Conservation (phyloP, 2,113 vertebrate species). For the Scomber japonicus region DNA sequence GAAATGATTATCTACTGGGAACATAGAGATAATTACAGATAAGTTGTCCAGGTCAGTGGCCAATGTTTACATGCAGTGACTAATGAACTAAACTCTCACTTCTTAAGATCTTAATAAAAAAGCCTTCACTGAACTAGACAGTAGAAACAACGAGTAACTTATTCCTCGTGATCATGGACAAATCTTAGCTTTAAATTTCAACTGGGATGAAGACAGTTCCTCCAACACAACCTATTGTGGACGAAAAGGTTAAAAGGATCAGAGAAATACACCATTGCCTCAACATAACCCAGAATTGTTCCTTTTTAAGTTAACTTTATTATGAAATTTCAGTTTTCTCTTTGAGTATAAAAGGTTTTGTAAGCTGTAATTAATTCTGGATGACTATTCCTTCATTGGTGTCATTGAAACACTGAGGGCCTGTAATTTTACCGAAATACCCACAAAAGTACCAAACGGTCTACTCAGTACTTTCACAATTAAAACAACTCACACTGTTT, state of each 20-base stretch:
- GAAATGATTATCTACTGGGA: too few species aligned
- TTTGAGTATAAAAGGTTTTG: not conserved
- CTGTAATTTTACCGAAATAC: slow-evolving; percentile 45
- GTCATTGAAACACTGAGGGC: slow-evolving; percentile 6
- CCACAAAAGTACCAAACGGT: not conserved
- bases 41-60: too few species aligned
- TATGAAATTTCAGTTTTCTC: slow-evolving; percentile 2
- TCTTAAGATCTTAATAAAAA: too few species aligned
- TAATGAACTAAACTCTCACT: too few species aligned
- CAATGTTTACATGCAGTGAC: too few species aligned
- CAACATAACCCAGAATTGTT: not conserved
- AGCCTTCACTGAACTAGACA: too few species aligned
- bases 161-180: not conserved
- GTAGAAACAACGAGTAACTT: too few species aligned
- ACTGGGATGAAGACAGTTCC: not conserved
- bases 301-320: slow-evolving; percentile 5
- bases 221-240: not conserved
- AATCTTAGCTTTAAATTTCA: not conserved
- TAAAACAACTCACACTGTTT: slow-evolving; percentile 20
- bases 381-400: slow-evolving; percentile 8
- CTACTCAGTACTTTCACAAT: slow-evolving; percentile 7
- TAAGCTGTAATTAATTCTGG: slow-evolving; percentile 12
- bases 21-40: too few species aligned
- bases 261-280: not conserved
- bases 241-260: slow-evolving; percentile 6